A percentile compares a stretch with the other conserved stretches of the same genome.
Evolutionary conservation across 2,888 invertebrate species (phyloP).

Genomic region (Exephanes ischioxanthus): DNA sequence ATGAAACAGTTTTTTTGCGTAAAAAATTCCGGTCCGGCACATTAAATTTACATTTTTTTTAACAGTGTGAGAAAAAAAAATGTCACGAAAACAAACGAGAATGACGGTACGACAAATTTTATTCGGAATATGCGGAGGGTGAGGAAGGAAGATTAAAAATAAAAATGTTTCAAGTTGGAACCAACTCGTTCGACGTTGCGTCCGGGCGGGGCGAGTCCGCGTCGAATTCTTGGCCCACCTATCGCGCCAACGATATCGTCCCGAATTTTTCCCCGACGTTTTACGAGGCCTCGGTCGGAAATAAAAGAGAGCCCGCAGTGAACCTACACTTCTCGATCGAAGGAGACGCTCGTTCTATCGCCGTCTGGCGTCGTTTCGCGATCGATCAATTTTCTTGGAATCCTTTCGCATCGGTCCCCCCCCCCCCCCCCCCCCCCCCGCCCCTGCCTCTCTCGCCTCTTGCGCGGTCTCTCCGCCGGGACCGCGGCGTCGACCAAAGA

Average conservation of each 20-base stretch:
- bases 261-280: constrained; percentile 71
- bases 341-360: constrained; percentile 28
- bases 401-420: constrained; percentile 22
- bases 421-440: too few relatives aligned
- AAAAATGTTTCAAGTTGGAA: constrained; percentile 19
- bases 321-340: constrained; percentile 46
- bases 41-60: neutral
- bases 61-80: neutral
- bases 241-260: constrained; percentile 73
- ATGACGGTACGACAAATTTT: neutral
- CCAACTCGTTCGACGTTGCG: constrained; percentile 32
- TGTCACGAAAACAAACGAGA: neutral
- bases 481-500: constrained; percentile 44
- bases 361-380: constrained; percentile 51
- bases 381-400: constrained; percentile 69
- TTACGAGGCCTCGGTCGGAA: constrained; percentile 63
- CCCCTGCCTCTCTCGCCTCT: constrained; percentile 13
- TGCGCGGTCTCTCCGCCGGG: neutral
- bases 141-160: neutral
- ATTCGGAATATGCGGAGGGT: neutral
- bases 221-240: constrained; percentile 70
- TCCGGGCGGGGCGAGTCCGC: constrained; percentile 18
- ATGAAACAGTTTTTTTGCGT: too few relatives aligned
- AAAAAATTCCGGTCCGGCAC: too few relatives aligned
- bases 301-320: constrained; percentile 28